A percentile compares a stretch with the other conserved stretches of the same genome.
These are phyloP conservation scores for Fulica atra DNA, from an alignment of 2,113 vertebrate genomes.

Conservation along the genomic window DNA sequence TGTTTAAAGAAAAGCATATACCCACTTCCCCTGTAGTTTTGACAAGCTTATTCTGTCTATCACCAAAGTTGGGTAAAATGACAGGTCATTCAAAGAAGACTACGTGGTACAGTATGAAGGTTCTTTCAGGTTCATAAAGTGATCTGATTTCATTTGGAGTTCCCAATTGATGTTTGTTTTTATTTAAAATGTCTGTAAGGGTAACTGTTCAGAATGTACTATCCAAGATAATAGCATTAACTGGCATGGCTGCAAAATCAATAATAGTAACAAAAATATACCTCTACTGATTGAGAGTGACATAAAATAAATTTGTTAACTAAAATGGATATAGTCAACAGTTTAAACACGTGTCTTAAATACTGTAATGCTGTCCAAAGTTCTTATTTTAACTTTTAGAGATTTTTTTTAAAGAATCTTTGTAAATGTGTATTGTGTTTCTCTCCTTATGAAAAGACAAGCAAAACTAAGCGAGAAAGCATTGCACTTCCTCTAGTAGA, in stretches of 20 bases:
- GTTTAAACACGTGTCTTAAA: slow-evolving; percentile 41
- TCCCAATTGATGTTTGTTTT: slow-evolving; percentile 72
- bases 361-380: slow-evolving; percentile 16
- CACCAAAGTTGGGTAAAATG: slow-evolving; percentile 16
- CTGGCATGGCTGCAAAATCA: slow-evolving; percentile 74
- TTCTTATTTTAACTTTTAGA: slow-evolving; percentile 42
- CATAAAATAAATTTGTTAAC: slow-evolving; percentile 73
- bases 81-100: slow-evolving; percentile 40
- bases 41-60: not conserved
- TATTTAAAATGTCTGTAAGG: slow-evolving; percentile 76
- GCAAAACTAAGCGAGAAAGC: not conserved
- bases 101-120: not conserved
- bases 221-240: slow-evolving; percentile 71
- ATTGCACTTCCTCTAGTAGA: not conserved
- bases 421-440: slow-evolving; percentile 12
- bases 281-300: slow-evolving; percentile 71
- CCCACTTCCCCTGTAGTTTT: not conserved
- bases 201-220: slow-evolving; percentile 65
- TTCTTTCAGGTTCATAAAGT: slow-evolving; percentile 60
- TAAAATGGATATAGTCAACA: slow-evolving; percentile 61
- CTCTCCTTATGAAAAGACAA: not conserved
- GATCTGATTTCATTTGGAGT: slow-evolving; percentile 72
- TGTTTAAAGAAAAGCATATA: not conserved
- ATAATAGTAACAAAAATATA: slow-evolving; percentile 74
- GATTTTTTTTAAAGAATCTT: slow-evolving; percentile 13